A percentile compares a stretch with the other conserved stretches of the same genome.
Conservation (phyloP, 2,113 vertebrate genomes). For the Tapirus terrestris region DNA sequence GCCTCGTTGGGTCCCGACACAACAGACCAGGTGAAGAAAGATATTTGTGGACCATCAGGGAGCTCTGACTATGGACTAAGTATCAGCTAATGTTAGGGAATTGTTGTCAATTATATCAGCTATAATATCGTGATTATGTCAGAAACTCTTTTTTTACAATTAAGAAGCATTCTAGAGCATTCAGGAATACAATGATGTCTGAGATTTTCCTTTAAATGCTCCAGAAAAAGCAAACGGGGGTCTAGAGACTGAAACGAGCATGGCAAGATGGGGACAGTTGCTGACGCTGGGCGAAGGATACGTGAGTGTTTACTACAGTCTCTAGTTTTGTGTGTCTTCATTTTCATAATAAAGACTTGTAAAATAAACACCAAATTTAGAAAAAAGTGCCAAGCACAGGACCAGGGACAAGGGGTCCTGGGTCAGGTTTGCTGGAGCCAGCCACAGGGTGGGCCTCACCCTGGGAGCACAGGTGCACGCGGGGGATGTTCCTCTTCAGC, state of each 20-base stretch:
- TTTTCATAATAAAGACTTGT: neutral
- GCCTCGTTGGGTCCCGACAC: neutral
- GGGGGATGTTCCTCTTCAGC: conserved; percentile 78
- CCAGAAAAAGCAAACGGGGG: neutral
- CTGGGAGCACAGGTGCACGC: conserved; percentile 74
- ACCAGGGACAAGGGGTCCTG: neutral
- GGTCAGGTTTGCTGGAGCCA: neutral
- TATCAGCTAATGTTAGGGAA: neutral
- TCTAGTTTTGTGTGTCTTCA: neutral
- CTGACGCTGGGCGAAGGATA: neutral
- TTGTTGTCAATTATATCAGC: neutral
- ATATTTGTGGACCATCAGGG: neutral
- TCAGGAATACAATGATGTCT: neutral
- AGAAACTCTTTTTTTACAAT: neutral
- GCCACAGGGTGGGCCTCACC: conserved; percentile 54
- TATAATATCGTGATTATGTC: neutral
- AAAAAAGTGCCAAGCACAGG: neutral
- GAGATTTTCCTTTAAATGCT: neutral
- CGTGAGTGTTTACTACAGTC: neutral
- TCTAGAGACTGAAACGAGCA: neutral
- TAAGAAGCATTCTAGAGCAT: neutral
- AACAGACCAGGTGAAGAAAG: neutral
- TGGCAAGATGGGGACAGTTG: neutral
- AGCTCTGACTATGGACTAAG: neutral
- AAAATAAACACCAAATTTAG: neutral